Conservation (phyloP, 2,797 vertebrate species). For the Clarias platycephalus region DNA sequence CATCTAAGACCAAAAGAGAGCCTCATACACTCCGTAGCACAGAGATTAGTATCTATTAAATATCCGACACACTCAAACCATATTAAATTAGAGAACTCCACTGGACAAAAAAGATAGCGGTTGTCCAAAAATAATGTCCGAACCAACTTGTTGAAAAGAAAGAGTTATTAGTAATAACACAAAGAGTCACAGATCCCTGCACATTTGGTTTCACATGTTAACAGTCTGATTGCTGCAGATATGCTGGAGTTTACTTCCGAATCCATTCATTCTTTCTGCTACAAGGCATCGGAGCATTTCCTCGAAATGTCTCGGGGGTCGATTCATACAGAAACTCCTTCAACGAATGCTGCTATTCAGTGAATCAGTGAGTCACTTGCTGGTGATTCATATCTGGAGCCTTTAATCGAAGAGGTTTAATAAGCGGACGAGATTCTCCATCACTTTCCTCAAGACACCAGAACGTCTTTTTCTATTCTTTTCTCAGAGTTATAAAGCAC, state of each 20-base stretch:
- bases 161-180: conserved; percentile 31
- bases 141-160: conserved; percentile 23
- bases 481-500: conserved; percentile 9
- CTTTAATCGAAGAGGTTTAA: conserved; percentile 1
- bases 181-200: conserved; percentile 15
- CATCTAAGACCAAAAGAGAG: neutral
- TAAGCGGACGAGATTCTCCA: neutral
- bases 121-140: conserved; percentile 22
- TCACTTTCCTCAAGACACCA: conserved; percentile 4
- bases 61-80: conserved; percentile 48
- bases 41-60: conserved; percentile 47
- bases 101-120: conserved; percentile 9
- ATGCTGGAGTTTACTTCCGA: neutral
- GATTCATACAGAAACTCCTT: neutral
- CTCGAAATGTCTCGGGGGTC: conserved; percentile 9
- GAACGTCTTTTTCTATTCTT: neutral
- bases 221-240: conserved; percentile 1
- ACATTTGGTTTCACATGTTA: neutral
- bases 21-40: conserved; percentile 18
- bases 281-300: conserved; percentile 7
- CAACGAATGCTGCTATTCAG: conserved; percentile 2
- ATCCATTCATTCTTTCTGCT: conserved; percentile 11
- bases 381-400: conserved; percentile 16
- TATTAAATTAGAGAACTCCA: conserved; percentile 54
- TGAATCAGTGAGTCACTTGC: conserved; percentile 32